Conservation (phyloP, 2,797 vertebrate genomes). For the Setipinna tenuifilis region DNA sequence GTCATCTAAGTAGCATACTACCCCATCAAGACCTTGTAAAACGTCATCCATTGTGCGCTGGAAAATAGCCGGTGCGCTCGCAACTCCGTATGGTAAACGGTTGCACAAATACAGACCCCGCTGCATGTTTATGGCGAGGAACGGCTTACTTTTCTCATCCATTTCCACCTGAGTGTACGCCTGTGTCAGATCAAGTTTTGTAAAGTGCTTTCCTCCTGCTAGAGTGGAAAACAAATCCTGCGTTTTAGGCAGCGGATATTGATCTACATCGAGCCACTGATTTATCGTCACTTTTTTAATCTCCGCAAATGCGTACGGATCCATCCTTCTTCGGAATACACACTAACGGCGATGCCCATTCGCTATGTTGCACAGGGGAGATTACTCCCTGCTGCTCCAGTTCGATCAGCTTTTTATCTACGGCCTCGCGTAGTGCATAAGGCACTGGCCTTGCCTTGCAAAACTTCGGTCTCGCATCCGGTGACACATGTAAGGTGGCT, state of each 20-base stretch:
- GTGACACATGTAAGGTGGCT: background rate
- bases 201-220: too few species aligned
- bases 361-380: background rate
- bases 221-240: too few species aligned
- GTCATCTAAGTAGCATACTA: too few species aligned
- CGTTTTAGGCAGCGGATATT: slow-evolving; percentile 40
- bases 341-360: background rate
- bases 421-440: slow-evolving; percentile 6
- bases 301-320: background rate
- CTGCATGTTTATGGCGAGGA: too few species aligned
- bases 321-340: background rate
- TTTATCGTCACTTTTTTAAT: slow-evolving; percentile 43
- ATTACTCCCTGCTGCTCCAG: background rate
- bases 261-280: slow-evolving; percentile 40
- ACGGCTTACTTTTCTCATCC: slow-evolving; percentile 30
- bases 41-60: too few species aligned
- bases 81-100: too few species aligned
- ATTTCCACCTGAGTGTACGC: slow-evolving; percentile 31
- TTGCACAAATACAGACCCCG: too few species aligned
- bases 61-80: too few species aligned
- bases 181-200: slow-evolving; percentile 44
- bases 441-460: background rate
- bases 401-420: background rate
- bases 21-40: too few species aligned
- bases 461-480: slow-evolving; percentile 1